Base-by-base conservation (phyloP, 2,113 vertebrate genomes). In the Sterna hirundo region DNA sequence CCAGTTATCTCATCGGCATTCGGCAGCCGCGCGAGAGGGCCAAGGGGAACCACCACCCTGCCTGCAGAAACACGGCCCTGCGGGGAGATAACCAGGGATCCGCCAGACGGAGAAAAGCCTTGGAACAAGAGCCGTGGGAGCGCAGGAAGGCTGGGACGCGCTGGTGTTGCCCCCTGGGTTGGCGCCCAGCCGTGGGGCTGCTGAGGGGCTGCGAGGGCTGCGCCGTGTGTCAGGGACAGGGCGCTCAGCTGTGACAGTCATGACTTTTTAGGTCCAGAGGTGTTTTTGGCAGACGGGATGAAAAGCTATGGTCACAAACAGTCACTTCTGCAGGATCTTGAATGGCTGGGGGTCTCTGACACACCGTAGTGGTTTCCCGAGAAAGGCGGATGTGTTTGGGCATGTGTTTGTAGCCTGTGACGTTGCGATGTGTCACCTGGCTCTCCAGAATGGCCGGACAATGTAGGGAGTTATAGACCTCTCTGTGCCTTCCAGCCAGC, bases 31-130 rank as follows among this genome's bases (percentile, higher is more conserved):
- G 54, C 12, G 5, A 7, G 40, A 71, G 84, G 70, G 78, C 52
- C 14, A 74, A 76, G 69, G 93, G 82, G 54, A 94, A 70, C 21
- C 75, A 83, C 78, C 84, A 72, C 84, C 85, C 87, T 93, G 94
- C 84, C 0, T 82, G 91, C 89, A 76, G 94, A 68, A 75, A 55
- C 91, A 61, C 4, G 5, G 94, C 93, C 92, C 88, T 27, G 60
- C n/a, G 30, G 75, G 70, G 58, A 65, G 89, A 40, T 34, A 60
- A 88, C 10, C 15, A 71, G 77, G 74, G 26, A 42, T 61, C 86
- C 8, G 2, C 23, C 68, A 82, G 79, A 34, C 1, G 16, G 65
- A 65, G 70, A 90, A 27, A 20, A 68, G 40, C 54, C 75, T 83
- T 60, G n/a, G 44, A 77, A 65, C 29, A 23, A 30, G 20, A 61